Evolutionary conservation across 2,113 vertebrate genomes (phyloP).

Genomic region (Hippocampus zosterae): DNA sequence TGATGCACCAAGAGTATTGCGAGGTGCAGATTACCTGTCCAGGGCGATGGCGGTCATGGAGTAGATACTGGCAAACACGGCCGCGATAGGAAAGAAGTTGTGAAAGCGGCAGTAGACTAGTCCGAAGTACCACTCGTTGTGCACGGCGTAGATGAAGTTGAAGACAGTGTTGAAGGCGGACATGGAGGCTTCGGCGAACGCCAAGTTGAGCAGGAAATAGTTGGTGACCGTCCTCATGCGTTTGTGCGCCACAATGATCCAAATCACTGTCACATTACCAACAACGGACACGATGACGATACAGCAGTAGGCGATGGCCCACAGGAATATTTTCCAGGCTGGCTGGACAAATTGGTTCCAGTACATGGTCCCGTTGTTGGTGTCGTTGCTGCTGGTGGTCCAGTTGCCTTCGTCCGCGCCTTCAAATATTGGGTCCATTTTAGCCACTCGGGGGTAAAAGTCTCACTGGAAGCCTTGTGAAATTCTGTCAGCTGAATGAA

Average conservation of each 20-base stretch:
- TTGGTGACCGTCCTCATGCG: slow-evolving; percentile 98
- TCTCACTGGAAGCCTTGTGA: background rate
- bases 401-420: slow-evolving; percentile 57
- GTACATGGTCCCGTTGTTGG: slow-evolving; percentile 50
- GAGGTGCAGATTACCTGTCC: slow-evolving; percentile 76
- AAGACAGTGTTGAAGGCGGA: slow-evolving; percentile 93
- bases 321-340: slow-evolving; percentile 87
- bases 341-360: slow-evolving; percentile 89
- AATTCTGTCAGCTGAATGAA: background rate
- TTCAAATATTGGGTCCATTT: slow-evolving; percentile 64
- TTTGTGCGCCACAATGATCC: slow-evolving; percentile 95
- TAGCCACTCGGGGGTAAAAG: background rate
- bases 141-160: slow-evolving; percentile 91
- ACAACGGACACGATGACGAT: slow-evolving; percentile 88
- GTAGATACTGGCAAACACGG: slow-evolving; percentile 95
- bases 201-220: slow-evolving; percentile 93
- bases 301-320: slow-evolving; percentile 84
- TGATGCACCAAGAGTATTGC: background rate
- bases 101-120: slow-evolving; percentile 92
- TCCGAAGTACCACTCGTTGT: slow-evolving; percentile 97
- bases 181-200: slow-evolving; percentile 93
- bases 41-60: slow-evolving; percentile 95
- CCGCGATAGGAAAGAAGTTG: slow-evolving; percentile 97
- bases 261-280: slow-evolving; percentile 91
- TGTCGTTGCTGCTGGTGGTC: slow-evolving; percentile 54